Conservation (phyloP, 2,113 vertebrate species). For the Aepyceros melampus region DNA sequence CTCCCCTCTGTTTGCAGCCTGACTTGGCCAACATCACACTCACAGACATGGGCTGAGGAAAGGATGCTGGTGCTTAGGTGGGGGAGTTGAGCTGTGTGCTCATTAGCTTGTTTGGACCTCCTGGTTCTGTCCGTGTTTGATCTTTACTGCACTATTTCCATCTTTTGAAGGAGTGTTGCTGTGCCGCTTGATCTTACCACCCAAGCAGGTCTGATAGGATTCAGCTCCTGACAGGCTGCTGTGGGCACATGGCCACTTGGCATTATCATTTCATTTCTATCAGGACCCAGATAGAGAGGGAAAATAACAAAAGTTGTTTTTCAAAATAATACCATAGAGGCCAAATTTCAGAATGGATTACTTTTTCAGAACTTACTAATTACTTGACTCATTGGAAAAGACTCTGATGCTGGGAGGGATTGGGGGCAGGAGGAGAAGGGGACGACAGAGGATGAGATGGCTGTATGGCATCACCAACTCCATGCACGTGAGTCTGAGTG, state of each 20-base stretch:
- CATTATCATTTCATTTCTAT: background rate
- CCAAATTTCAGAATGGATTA: background rate
- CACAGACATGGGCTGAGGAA: background rate
- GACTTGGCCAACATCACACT: background rate
- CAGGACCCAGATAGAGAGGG: background rate
- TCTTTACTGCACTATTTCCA: background rate
- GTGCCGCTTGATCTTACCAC: background rate
- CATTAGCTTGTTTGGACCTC: background rate
- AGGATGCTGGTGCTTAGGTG: background rate
- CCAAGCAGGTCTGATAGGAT: background rate
- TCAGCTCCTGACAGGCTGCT: background rate
- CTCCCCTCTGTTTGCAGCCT: background rate
- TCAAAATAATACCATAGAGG: background rate
- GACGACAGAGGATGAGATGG: too few species aligned
- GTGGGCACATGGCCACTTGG: background rate
- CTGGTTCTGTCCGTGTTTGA: background rate
- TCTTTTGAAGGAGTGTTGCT: background rate
- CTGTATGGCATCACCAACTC: too few species aligned
- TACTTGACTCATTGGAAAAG: too few species aligned
- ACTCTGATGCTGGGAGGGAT: too few species aligned
- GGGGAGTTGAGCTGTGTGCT: background rate
- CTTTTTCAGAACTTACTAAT: background rate
- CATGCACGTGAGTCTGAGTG: too few species aligned
- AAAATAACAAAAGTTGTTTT: background rate
- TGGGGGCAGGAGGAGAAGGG: too few species aligned